Base-by-base conservation (phyloP, 2,888 invertebrate genomes). In the Hypomecis punctinalis region DNA sequence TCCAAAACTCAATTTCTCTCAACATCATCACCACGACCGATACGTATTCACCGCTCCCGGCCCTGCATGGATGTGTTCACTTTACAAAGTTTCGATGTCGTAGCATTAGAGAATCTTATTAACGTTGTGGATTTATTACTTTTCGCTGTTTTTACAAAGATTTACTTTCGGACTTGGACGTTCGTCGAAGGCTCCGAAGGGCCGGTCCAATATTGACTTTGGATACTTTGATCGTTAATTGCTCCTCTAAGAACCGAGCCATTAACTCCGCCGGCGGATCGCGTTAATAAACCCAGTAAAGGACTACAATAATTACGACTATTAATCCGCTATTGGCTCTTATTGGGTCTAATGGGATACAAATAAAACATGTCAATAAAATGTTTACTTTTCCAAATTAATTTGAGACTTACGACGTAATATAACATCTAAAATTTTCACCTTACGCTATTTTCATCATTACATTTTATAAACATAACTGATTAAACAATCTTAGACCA, bases 1-100 rank as follows among this genome's bases (percentile, higher is more conserved):
- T 79, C 77, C 75, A 76, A 78, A 80, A 77, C 71, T 73, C 72
- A 67, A 78, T 73, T 72, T 75, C 70, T 75, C 70, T 51, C 13
- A 37, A 5, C 76, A 75, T 75, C 76, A 61, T 78, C 46, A 47
- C 66, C 64, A 49, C 23, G 13, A 51, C 47, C 57, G 49, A 71
- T 64, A 61, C 59, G 66, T 40, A 63, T 70, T 54, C 63, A 64
- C 66, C 62, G 40, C 40, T 45, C 48, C 59, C 35, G 42, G 6
- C 46, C 64, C 61, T 40, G 65, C 65, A 66, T 65, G 65, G 51
- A 67, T 70, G 69, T 69, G 68, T 55, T 66, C 63, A 62, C 62
- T 61, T 61, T 51, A 63, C 68, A 65, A 63, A 66, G 55, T 67
- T 65, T 49, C 35, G 23, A 57, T 63, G 56, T 67, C 53, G 52